These are phyloP conservation scores for Gnatocerus cornutus DNA, from an alignment of 2,888 invertebrate genomes.

Conservation along the genomic window DNA sequence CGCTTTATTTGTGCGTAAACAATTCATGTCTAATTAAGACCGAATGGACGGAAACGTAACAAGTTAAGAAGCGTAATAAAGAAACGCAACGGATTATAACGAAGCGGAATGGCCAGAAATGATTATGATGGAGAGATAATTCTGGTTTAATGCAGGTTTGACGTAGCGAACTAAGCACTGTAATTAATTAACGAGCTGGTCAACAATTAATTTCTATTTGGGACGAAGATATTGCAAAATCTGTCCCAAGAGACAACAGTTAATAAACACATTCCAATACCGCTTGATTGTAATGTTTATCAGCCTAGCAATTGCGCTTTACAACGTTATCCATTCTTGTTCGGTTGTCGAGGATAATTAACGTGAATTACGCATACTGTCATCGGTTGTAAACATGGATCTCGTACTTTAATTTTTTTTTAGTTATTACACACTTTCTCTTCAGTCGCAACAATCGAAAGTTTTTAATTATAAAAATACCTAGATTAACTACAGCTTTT, in stretches of 20 bases:
- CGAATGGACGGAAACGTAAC: conserved; percentile 32
- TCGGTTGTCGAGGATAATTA: conserved; percentile 55
- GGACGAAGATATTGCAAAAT: conserved; percentile 59
- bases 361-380: conserved; percentile 36
- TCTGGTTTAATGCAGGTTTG: conserved; percentile 55
- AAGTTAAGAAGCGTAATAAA: conserved; percentile 37
- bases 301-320: conserved; percentile 56
- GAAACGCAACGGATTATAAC: conserved; percentile 43
- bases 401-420: not conserved
- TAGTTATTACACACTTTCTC: not conserved
- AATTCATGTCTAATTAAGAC: conserved; percentile 46
- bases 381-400: not conserved
- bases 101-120: conserved; percentile 46
- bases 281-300: conserved; percentile 58
- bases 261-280: conserved; percentile 54
- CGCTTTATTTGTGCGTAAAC: conserved; percentile 47
- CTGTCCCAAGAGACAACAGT: conserved; percentile 52
- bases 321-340: conserved; percentile 56
- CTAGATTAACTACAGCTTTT: no score
- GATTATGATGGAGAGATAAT: conserved; percentile 53
- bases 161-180: conserved; percentile 52
- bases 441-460: no score
- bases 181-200: conserved; percentile 58
- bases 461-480: no score
- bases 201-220: conserved; percentile 61